These are phyloP conservation scores for Ligdia adustata DNA, from an alignment of 2,888 invertebrate genomes.

Conservation along the genomic window DNA sequence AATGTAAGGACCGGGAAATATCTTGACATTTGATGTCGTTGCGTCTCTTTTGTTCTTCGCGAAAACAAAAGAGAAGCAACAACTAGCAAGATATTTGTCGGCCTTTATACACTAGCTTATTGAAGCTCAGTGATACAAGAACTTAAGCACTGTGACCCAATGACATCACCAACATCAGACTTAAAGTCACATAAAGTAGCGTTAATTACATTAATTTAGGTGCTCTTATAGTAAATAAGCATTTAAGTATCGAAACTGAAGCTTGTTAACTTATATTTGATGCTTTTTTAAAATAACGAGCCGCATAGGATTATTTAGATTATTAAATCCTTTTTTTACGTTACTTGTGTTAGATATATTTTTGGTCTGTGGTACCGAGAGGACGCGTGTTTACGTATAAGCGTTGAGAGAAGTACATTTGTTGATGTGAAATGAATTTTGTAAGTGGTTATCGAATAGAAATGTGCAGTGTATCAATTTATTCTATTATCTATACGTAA, in stretches of 20 bases:
- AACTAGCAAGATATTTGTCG: no score
- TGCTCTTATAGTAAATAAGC: slow-evolving; percentile 61
- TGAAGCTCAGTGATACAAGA: not conserved
- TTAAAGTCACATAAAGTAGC: slow-evolving; percentile 22
- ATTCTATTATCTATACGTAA: slow-evolving; percentile 53
- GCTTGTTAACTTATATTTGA: slow-evolving; percentile 57
- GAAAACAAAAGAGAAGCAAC: no score
- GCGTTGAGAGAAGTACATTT: slow-evolving; percentile 25
- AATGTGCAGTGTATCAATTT: slow-evolving; percentile 35
- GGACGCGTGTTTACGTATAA: slow-evolving; percentile 50
- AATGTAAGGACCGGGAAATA: no score
- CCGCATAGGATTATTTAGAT: slow-evolving; percentile 43
- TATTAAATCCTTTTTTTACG: slow-evolving; percentile 27
- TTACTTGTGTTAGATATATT: slow-evolving; percentile 38
- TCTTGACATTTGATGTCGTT: no score
- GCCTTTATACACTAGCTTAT: no score
- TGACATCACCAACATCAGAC: slow-evolving; percentile 9
- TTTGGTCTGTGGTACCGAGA: slow-evolving; percentile 61
- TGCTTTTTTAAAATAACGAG: slow-evolving; percentile 48
- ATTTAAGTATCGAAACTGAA: slow-evolving; percentile 54
- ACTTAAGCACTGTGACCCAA: slow-evolving; percentile 3
- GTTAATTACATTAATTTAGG: slow-evolving; percentile 47
- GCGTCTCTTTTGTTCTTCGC: no score
- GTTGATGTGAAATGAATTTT: slow-evolving; percentile 29
- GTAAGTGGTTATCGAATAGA: slow-evolving; percentile 27